A percentile compares a stretch with the other conserved stretches of the same genome.
Conservation (phyloP, 2,113 vertebrate genomes). For the Pavo muticus region DNA sequence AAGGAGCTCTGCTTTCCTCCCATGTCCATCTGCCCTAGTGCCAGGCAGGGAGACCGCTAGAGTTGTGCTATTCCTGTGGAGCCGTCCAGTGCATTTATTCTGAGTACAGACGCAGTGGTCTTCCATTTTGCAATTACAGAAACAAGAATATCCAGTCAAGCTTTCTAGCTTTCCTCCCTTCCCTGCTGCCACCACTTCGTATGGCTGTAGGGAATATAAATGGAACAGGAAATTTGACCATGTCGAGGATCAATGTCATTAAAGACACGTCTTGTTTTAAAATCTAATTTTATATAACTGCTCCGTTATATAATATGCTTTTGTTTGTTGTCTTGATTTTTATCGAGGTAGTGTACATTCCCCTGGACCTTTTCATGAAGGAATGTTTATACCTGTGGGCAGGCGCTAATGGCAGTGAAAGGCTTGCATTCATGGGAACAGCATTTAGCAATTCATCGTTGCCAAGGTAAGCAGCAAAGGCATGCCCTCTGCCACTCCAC, state of each 20-base stretch:
- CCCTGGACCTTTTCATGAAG: constrained; percentile 75
- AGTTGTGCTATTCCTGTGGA: not conserved
- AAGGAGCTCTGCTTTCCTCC: not conserved
- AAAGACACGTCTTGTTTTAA: constrained; percentile 64
- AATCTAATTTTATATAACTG: constrained; percentile 72
- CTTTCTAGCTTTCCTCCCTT: constrained; percentile 15
- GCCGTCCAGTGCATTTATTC: constrained; percentile 27
- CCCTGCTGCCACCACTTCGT: not conserved
- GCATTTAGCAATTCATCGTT: constrained; percentile 72
- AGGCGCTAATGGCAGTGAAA: constrained; percentile 80
- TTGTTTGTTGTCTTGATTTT: constrained; percentile 78
- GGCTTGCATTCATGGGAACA: constrained; percentile 83
- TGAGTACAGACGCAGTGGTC: not conserved
- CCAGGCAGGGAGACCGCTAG: not conserved
- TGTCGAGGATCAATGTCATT: constrained; percentile 70
- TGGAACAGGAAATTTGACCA: constrained; percentile 67
- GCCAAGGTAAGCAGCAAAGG: constrained; percentile 86
- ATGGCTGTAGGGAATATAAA: constrained; percentile 46
- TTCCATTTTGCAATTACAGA: constrained; percentile 37
- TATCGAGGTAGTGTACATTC: constrained; percentile 78
- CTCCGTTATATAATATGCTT: constrained; percentile 75
- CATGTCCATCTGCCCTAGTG: not conserved
- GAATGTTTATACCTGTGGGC: constrained; percentile 84
- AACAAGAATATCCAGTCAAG: constrained; percentile 10
- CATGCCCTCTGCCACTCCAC: constrained; percentile 78